Evolutionary conservation across 1,140 invertebrate genomes (phyloP).

Genomic region (Pentalonia nigronervosa): DNA sequence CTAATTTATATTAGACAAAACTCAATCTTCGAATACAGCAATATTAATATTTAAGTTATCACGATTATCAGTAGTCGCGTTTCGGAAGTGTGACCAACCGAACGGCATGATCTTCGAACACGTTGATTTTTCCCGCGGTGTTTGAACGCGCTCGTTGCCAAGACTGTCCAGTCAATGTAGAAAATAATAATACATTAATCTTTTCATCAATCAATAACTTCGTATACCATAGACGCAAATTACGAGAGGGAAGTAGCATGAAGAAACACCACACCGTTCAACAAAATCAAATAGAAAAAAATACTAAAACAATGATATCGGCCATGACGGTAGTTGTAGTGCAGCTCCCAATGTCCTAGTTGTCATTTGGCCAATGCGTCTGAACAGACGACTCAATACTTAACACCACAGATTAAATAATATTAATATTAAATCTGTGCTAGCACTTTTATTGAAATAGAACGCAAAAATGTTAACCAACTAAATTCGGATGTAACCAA

Average conservation of each 20-base stretch:
- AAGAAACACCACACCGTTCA: background rate
- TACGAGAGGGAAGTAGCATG: background rate
- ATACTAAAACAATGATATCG: background rate
- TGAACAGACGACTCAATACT: background rate
- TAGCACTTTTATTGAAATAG: background rate
- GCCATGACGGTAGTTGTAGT: too few relatives aligned
- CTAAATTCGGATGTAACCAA: background rate
- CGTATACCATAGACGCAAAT: background rate
- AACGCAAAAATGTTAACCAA: background rate
- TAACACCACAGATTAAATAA: too few relatives aligned
- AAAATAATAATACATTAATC: background rate
- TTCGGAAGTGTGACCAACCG: background rate
- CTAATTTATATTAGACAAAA: too few relatives aligned
- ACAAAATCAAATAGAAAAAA: background rate
- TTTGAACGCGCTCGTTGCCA: background rate
- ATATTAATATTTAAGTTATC: background rate
- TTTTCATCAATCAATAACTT: background rate
- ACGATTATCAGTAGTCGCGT: background rate
- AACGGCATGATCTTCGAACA: background rate
- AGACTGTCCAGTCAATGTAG: accelerated
- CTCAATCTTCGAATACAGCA: too few relatives aligned
- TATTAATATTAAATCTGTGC: too few relatives aligned
- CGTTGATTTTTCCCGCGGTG: background rate
- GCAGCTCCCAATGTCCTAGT: background rate
- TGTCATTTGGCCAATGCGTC: background rate